phyloP scores from a whole-genome alignment of 92 coral and sea anemone genomes.

The Epizoanthus rinbou region DNA sequence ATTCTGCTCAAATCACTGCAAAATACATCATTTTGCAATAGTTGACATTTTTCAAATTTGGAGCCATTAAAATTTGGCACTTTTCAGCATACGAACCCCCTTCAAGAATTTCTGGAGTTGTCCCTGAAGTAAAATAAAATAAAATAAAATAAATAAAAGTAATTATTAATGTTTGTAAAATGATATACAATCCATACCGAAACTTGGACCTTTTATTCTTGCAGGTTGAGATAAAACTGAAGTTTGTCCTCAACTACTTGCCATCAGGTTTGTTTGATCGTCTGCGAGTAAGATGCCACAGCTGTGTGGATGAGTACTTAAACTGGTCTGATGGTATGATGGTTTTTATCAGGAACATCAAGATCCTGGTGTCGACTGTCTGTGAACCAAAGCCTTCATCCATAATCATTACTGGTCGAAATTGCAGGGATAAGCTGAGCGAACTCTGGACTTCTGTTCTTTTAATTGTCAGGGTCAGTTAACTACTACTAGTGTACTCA shows the following conservation, averaged over 20 bases:
- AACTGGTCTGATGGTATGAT: slow-evolving; percentile 84
- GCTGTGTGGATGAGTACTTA: slow-evolving; percentile 52
- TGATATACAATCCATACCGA: too few species aligned
- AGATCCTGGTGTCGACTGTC: slow-evolving; percentile 45
- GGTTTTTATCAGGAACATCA: slow-evolving; percentile 51
- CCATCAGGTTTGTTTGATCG: slow-evolving; percentile 90
- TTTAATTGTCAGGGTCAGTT: slow-evolving; percentile 72
- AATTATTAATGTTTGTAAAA: too few species aligned
- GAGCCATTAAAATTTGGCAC: too few species aligned
- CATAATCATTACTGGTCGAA: slow-evolving; percentile 72
- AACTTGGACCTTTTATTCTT: neutral
- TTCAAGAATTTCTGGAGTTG: too few species aligned
- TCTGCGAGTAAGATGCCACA: slow-evolving; percentile 81
- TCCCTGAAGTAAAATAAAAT: too few species aligned
- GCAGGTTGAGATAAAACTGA: slow-evolving; percentile 36
- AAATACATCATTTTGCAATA: too few species aligned
- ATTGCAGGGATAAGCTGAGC: slow-evolving; percentile 33
- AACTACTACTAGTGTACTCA: neutral
- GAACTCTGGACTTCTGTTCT: slow-evolving; percentile 77
- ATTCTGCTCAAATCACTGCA: too few species aligned
- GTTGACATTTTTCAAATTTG: too few species aligned
- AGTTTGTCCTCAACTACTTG: slow-evolving; percentile 61
- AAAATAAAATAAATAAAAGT: too few species aligned
- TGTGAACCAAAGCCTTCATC: slow-evolving; percentile 54
- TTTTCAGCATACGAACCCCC: too few species aligned